Conservation (phyloP, 2,113 vertebrate species). For the Hippoglossus stenolepis region DNA sequence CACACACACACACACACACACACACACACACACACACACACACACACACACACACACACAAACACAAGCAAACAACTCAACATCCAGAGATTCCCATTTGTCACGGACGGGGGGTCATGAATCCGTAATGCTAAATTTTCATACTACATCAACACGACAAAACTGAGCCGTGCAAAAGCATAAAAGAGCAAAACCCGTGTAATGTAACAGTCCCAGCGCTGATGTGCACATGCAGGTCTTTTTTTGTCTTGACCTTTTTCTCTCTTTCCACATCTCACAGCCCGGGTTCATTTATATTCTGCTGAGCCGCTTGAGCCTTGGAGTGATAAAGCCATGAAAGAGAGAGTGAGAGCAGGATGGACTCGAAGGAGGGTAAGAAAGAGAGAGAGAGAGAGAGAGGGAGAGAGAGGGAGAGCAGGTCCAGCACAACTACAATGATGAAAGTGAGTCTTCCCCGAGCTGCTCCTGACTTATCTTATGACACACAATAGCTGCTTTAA, state of each 20-base stretch:
- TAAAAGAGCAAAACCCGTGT: conserved; percentile 15
- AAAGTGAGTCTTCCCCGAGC: conserved; percentile 73
- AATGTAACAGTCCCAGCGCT: conserved; percentile 32
- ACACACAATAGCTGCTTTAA: conserved; percentile 77
- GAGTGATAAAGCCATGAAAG: conserved; percentile 74
- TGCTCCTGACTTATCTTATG: conserved; percentile 73
- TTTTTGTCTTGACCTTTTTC: conserved; percentile 45
- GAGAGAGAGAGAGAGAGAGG: conserved; percentile 45
- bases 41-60: too few species aligned
- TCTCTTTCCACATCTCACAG: conserved; percentile 33
- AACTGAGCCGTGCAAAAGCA: conserved; percentile 20
- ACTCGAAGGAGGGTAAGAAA: conserved; percentile 47
- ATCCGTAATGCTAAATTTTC: conserved; percentile 53
- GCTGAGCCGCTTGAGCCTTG: conserved; percentile 70
- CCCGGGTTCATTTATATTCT: conserved; percentile 72
- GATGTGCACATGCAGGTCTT: conserved; percentile 47
- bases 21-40: background rate
- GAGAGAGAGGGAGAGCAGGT: conserved; percentile 47
- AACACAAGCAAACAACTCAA: background rate
- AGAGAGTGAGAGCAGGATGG: conserved; percentile 56
- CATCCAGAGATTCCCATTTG: conserved; percentile 16
- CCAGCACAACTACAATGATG: conserved; percentile 62
- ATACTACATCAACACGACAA: conserved; percentile 26
- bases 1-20: background rate
- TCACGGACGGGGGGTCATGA: conserved; percentile 30